Percentiles rank a stretch among this genome's conserved stretches.
phyloP scores from a whole-genome alignment of 2,797 vertebrate genomes.

The Rhinoraja longicauda region DNA sequence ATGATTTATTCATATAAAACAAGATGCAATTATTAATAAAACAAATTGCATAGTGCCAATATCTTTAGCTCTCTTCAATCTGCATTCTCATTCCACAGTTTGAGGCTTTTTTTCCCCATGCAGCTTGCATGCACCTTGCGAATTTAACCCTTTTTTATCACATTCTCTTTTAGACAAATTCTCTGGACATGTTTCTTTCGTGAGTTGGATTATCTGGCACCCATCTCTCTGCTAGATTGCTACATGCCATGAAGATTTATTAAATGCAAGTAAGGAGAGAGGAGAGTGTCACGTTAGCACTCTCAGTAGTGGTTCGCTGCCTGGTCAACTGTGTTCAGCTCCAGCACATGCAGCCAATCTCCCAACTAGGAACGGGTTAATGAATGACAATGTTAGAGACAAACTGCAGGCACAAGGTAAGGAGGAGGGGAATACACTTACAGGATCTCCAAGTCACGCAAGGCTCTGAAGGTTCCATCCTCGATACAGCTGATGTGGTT shows the following conservation, averaged over 20 bases:
- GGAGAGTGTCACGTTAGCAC: background rate
- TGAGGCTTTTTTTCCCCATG: background rate
- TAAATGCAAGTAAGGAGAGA: background rate
- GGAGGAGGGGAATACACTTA: slow-evolving; percentile 64
- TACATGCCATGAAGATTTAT: background rate
- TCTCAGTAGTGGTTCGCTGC: background rate
- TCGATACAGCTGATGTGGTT: slow-evolving; percentile 99
- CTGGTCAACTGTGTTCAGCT: background rate
- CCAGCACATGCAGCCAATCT: background rate
- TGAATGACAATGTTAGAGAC: slow-evolving; percentile 44
- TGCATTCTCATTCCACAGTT: background rate
- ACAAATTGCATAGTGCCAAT: background rate
- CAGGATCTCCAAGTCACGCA: slow-evolving; percentile 98
- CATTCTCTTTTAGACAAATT: background rate
- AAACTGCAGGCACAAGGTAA: slow-evolving; percentile 46
- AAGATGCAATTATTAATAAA: background rate
- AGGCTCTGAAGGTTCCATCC: slow-evolving; percentile 98
- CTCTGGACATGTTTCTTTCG: background rate
- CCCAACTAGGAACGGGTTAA: slow-evolving; percentile 14
- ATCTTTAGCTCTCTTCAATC: background rate
- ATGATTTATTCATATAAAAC: background rate
- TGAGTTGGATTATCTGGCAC: background rate
- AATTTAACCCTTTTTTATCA: background rate
- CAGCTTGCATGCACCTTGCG: background rate
- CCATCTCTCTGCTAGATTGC: background rate